A percentile compares a stretch with the other conserved stretches of the same genome.
These are phyloP conservation scores for Isoperla grammatica DNA, from an alignment of 2,888 invertebrate species.

Conservation along the genomic window DNA sequence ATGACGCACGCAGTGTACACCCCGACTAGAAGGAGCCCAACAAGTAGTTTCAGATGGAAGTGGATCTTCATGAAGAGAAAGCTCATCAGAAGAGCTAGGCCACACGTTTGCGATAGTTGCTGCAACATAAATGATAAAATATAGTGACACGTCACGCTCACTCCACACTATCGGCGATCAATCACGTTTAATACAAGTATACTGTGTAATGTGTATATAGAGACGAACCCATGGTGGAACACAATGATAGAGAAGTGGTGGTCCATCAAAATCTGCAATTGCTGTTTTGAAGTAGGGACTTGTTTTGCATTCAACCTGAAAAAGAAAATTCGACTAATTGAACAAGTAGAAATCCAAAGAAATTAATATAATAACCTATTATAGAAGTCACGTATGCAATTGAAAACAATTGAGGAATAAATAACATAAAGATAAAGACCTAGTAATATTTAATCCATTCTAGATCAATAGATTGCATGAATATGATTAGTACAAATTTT, in stretches of 20 bases:
- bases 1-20: constrained; percentile 67
- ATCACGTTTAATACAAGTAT: too few species aligned
- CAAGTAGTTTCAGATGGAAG: constrained; percentile 70
- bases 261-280: constrained; percentile 29
- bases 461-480: too few species aligned
- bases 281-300: not conserved
- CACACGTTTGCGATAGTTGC: constrained; percentile 68
- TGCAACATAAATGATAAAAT: constrained; percentile 47
- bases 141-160: too few species aligned
- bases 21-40: constrained; percentile 58
- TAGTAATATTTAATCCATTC: too few species aligned
- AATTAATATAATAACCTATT: too few species aligned
- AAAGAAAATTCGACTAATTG: not conserved
- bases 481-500: too few species aligned
- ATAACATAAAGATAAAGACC: too few species aligned
- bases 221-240: constrained; percentile 36
- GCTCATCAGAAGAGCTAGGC: constrained; percentile 56
- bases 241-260: constrained; percentile 24
- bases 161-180: too few species aligned
- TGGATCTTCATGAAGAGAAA: constrained; percentile 83
- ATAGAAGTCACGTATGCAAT: too few species aligned
- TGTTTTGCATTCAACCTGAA: constrained; percentile 16
- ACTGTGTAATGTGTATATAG: too few species aligned
- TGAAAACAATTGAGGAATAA: too few species aligned
- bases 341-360: too few species aligned